phyloP scores from a whole-genome alignment of 2,113 vertebrate species.

The Ictalurus punctatus region DNA sequence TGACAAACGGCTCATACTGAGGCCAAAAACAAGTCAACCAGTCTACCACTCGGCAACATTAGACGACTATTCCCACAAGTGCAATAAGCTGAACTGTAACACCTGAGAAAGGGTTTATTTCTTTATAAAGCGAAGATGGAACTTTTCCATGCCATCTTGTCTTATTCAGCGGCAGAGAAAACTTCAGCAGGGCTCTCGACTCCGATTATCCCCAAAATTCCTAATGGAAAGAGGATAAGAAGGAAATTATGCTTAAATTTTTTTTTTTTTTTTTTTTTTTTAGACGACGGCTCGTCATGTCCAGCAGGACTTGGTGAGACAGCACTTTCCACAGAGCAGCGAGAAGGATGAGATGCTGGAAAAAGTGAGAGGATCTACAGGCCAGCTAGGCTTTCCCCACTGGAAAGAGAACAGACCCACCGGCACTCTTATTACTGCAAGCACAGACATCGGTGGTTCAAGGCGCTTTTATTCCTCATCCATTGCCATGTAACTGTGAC shows the following conservation, averaged over 20 bases:
- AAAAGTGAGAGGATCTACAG: conserved; percentile 52
- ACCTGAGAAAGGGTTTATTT: background rate
- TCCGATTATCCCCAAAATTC: conserved; percentile 9
- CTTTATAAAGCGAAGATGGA: conserved; percentile 5
- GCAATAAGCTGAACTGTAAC: background rate
- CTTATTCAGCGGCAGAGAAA: background rate
- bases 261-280: background rate
- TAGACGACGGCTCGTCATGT: conserved; percentile 51
- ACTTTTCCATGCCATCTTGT: background rate
- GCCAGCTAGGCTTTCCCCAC: conserved; percentile 29
- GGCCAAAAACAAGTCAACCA: background rate
- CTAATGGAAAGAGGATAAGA: conserved; percentile 36
- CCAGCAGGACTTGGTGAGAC: conserved; percentile 58
- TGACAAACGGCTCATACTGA: background rate
- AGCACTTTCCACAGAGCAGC: conserved; percentile 59
- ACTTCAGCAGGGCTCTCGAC: too few species aligned
- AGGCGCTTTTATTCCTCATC: background rate
- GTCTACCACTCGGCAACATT: background rate
- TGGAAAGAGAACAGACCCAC: conserved; percentile 39
- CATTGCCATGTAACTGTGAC: background rate
- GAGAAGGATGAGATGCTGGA: conserved; percentile 59
- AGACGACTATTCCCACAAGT: background rate
- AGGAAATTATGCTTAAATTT: conserved; percentile 4
- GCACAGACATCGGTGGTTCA: background rate
- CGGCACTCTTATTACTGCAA: conserved; percentile 6